Percentiles rank a stretch among this genome's conserved stretches.
These are phyloP conservation scores for Apantesis nais DNA, from an alignment of 2,888 invertebrate genomes.

Conservation along the genomic window DNA sequence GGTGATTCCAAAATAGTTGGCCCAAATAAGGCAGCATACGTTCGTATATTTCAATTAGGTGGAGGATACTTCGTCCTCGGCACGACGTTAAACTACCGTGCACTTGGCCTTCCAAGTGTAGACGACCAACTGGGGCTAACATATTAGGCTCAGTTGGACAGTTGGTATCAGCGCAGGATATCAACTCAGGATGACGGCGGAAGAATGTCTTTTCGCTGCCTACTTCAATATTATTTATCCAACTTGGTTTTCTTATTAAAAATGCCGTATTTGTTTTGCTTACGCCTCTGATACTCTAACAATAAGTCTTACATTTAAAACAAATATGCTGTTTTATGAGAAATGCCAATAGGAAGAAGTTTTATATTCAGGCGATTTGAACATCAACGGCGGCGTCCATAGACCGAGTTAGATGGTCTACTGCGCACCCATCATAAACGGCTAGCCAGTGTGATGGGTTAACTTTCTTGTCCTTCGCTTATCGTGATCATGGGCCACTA, in stretches of 20 bases:
- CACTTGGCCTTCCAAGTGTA: constrained; percentile 1
- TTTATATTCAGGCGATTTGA: background rate
- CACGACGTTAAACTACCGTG: too few relatives aligned
- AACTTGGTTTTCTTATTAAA: background rate
- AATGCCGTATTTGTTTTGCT: background rate
- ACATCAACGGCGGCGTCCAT: constrained; percentile 15
- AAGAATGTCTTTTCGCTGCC: constrained; percentile 1
- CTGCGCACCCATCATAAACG: constrained; percentile 9
- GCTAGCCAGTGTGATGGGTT: constrained; percentile 9
- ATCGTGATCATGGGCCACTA: too few relatives aligned
- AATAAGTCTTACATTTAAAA: constrained; percentile 1
- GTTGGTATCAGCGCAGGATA: constrained; percentile 18
- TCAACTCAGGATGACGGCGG: constrained; percentile 22
- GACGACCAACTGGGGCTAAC: constrained; percentile 4
- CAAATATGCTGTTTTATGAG: background rate
- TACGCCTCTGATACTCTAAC: background rate
- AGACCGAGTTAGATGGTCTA: constrained; percentile 16
- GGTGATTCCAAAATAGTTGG: too few relatives aligned
- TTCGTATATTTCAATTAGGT: too few relatives aligned
- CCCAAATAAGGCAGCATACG: too few relatives aligned
- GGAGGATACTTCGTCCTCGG: background rate
- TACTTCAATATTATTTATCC: background rate
- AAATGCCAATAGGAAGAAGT: background rate
- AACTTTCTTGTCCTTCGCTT: background rate
- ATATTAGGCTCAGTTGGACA: constrained; percentile 4